These are phyloP conservation scores for Cygnus buccinator DNA, from an alignment of 2,113 vertebrate genomes.

Conservation along the genomic window DNA sequence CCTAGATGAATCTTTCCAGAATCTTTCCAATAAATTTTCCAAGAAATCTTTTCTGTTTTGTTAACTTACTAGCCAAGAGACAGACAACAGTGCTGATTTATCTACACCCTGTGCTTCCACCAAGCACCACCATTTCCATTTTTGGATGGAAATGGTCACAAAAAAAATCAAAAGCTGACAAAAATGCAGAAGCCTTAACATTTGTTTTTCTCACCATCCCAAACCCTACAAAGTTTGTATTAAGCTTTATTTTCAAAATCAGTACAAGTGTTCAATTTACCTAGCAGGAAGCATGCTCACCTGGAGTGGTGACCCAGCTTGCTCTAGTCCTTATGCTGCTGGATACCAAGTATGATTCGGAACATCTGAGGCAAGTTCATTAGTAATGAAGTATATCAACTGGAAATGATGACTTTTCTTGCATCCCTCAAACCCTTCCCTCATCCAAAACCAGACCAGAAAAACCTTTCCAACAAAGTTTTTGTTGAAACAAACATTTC, in stretches of 20 bases:
- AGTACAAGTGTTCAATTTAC: neutral
- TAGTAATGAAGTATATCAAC: neutral
- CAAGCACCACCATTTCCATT: neutral
- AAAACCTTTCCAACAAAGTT: neutral
- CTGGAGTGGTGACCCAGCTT: neutral
- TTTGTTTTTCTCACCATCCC: neutral
- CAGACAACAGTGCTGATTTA: neutral
- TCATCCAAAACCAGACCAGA: neutral
- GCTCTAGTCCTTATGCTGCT: neutral
- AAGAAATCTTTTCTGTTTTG: neutral
- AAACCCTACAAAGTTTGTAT: neutral
- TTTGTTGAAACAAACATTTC: slow-evolving; percentile 9
- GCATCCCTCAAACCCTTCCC: neutral
- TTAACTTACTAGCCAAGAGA: neutral
- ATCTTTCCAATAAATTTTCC: no score
- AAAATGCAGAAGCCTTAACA: neutral
- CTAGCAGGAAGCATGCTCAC: neutral
- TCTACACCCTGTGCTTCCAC: neutral
- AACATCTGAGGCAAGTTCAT: neutral
- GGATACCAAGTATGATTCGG: neutral
- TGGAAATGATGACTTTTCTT: neutral
- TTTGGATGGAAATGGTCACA: neutral
- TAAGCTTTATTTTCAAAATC: neutral
- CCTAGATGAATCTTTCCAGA: neutral
- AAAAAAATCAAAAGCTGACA: neutral